Evolutionary conservation across 2,113 vertebrate genomes (phyloP).

Genomic region (Osmerus eperlanus): DNA sequence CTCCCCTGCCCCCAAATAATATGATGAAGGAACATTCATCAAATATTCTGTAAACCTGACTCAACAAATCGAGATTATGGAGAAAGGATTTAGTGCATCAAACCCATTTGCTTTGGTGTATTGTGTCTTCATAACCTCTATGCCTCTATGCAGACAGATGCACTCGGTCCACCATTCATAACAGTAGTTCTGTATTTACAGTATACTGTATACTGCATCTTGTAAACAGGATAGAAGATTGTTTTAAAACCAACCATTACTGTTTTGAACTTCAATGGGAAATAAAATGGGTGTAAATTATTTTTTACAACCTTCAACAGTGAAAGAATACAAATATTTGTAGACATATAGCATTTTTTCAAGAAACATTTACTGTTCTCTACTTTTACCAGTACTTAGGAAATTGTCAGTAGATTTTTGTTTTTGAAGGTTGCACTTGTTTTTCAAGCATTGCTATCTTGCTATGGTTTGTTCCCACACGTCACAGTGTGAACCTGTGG

Average conservation of each 20-base stretch:
- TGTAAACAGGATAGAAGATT: too few relatives aligned
- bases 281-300: too few relatives aligned
- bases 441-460: neutral
- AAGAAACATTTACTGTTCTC: too few relatives aligned
- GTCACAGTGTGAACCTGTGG: neutral
- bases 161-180: neutral
- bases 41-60: neutral
- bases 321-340: too few relatives aligned
- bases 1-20: neutral
- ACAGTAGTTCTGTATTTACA: neutral
- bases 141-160: neutral
- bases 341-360: too few relatives aligned
- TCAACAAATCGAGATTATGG: neutral
- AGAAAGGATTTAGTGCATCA: neutral
- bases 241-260: too few relatives aligned
- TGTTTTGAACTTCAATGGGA: too few relatives aligned
- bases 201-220: too few relatives aligned
- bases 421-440: neutral
- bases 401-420: neutral
- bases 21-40: neutral
- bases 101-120: constrained; percentile 5
- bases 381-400: too few relatives aligned
- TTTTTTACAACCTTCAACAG: too few relatives aligned
- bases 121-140: neutral
- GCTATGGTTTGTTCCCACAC: neutral